Evolutionary conservation across 2,888 invertebrate genomes (phyloP), one percentile per base, ranked within the genome.

Genomic region (Julus scandinavius): DNA sequence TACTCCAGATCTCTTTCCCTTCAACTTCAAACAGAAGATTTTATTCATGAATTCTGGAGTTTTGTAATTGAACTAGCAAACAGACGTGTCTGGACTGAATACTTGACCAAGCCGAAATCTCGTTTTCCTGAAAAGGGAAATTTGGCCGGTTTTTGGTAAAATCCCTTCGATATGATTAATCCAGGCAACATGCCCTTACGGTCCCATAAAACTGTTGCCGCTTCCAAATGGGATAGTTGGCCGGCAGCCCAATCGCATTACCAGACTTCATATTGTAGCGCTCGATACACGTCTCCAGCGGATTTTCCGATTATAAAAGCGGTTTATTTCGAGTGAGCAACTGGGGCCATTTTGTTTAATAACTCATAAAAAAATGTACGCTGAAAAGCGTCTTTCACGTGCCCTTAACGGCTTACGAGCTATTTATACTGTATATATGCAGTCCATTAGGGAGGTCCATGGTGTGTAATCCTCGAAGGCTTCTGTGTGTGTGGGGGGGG

Each of bases 141-240:
- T 72, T 72, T 58, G 9, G 9, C 58, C n/a, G 29, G 29, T 29
- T 72, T 72, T 72, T 20, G 63, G 20, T 72, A 20, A 72, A 72
- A 72, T 72, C 63, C 63, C 63, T 20, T 20, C 63, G 63, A 72
- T 72, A 58, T 58, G 58, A 72, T 72, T 72, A 72, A 20, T 20
- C 20, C 9, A 20, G 63, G 63, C 63, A 72, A 72, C 63, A 20
- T 72, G 63, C 63, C 63, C 63, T 72, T 72, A 20, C 63, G 63
- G 63, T 72, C 63, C 63, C 63, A 72, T 72, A 72, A 72, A 72
- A 72, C 63, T 72, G 63, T 72, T 72, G 63, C 63, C 63, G 63
- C 63, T 5, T 72, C 11, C 63, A 72, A 72, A 72, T 72, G 63
- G 63, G 63, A 72, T 72, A 20, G 20, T 72, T 72, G 63, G 63